Conservation (phyloP, 1,140 invertebrate species). For the Drosophila rhopaloa region DNA sequence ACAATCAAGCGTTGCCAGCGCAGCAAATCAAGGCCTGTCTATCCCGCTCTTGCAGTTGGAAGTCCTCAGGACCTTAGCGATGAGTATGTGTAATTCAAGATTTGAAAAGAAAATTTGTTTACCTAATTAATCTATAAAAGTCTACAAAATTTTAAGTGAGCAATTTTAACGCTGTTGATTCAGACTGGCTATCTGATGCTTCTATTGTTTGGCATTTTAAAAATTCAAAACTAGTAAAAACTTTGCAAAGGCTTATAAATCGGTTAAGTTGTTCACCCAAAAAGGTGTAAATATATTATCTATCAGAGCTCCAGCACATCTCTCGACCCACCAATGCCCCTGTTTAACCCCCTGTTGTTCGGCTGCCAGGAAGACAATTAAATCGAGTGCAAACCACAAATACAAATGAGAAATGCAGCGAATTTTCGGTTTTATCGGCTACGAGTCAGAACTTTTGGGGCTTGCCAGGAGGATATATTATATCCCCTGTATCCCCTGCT, state of each 20-base stretch:
- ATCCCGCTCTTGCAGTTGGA: neutral
- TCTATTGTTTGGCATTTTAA: too few species aligned
- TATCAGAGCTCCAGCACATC: neutral
- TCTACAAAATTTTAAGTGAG: too few species aligned
- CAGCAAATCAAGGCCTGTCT: conserved; percentile 31
- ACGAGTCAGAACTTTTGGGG: conserved; percentile 1
- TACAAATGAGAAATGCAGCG: conserved; percentile 59
- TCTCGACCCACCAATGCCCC: neutral
- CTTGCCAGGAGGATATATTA: too few species aligned
- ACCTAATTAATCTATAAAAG: too few species aligned
- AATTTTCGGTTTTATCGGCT: conserved; percentile 16
- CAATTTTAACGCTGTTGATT: too few species aligned
- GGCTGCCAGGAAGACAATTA: conserved; percentile 48
- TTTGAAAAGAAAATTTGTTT: too few species aligned
- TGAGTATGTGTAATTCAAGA: neutral
- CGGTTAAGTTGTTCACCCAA: neutral
- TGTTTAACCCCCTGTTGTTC: neutral
- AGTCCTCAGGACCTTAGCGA: neutral
- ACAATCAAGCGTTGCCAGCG: conserved; percentile 43
- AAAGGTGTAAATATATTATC: too few species aligned
- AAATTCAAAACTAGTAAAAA: too few species aligned
- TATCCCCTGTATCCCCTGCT: too few species aligned
- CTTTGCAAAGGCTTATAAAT: neutral
- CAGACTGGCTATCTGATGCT: too few species aligned
- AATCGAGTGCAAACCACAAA: conserved; percentile 65